Conservation (phyloP, 2,888 invertebrate species). For the Notocelia uddmanniana region DNA sequence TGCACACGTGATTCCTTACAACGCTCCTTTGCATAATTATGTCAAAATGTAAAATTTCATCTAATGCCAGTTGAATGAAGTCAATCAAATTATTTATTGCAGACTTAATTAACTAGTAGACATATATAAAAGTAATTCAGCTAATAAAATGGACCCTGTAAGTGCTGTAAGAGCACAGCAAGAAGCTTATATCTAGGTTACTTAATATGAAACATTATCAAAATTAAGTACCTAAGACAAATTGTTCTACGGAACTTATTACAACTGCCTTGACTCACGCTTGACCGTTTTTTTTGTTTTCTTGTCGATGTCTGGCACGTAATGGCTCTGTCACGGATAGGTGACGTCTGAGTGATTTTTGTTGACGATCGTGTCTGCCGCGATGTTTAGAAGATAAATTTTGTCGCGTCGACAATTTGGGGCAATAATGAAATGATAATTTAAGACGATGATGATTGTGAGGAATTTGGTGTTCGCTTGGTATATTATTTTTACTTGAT, state of each 20-base stretch:
- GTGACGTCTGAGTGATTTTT: conserved; percentile 44
- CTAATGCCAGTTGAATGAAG: too few species aligned
- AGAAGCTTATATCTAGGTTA: too few species aligned
- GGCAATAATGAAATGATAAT: conserved; percentile 15
- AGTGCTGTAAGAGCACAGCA: too few species aligned
- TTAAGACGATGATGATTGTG: conserved; percentile 10
- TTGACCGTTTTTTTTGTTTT: conserved; percentile 32
- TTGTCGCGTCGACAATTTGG: conserved; percentile 38
- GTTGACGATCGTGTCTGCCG: conserved; percentile 39
- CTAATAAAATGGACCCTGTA: too few species aligned
- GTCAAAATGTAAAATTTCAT: too few species aligned
- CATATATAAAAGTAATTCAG: too few species aligned
- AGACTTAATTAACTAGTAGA: too few species aligned
- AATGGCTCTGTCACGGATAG: conserved; percentile 53
- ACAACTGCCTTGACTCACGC: conserved; percentile 1
- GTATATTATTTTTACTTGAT: not conserved
- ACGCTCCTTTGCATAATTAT: too few species aligned
- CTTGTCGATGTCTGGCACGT: conserved; percentile 48
- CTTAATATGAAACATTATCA: too few species aligned
- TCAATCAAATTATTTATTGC: too few species aligned
- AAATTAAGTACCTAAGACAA: too few species aligned
- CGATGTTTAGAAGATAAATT: conserved; percentile 34
- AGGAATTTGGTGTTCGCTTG: not conserved
- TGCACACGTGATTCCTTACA: too few species aligned
- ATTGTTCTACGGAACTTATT: conserved; percentile 16